phyloP scores from a whole-genome alignment of 2,113 vertebrate genomes.

The Arothron firmamentum region DNA sequence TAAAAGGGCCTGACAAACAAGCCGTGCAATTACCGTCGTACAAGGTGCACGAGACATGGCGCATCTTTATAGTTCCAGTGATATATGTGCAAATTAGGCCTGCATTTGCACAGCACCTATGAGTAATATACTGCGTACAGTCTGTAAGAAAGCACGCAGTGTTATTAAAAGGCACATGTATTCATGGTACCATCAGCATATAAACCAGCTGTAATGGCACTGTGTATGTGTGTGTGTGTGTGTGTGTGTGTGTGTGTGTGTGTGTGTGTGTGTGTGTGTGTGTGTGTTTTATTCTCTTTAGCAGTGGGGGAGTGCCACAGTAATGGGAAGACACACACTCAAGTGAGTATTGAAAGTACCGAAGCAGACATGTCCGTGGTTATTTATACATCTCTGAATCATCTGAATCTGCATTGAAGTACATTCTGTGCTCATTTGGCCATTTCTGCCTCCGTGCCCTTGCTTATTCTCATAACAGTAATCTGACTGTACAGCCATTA shows the following conservation, averaged over 20 bases:
- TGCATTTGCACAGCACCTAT: neutral
- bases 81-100: conserved; percentile 5
- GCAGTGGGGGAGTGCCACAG: conserved; percentile 29
- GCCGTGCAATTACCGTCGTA: conserved; percentile 29
- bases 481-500: too few species aligned
- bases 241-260: too few species aligned
- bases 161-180: conserved; percentile 21
- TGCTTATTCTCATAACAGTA: conserved; percentile 7
- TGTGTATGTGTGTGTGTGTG: conserved; percentile 6
- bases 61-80: conserved; percentile 16
- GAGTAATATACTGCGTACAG: conserved; percentile 2
- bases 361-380: conserved; percentile 57
- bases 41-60: conserved; percentile 15
- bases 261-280: too few species aligned
- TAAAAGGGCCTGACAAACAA: conserved; percentile 32
- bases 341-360: conserved; percentile 56
- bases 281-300: conserved; percentile 8
- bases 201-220: conserved; percentile 43
- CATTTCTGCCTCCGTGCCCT: conserved; percentile 9
- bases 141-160: conserved; percentile 24
- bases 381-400: conserved; percentile 33
- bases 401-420: conserved; percentile 47
- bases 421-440: conserved; percentile 26
- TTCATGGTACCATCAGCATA: conserved; percentile 46
- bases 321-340: conserved; percentile 44